Base-by-base conservation (phyloP, 2,113 vertebrate genomes). In the Lampris megalopsis region DNA sequence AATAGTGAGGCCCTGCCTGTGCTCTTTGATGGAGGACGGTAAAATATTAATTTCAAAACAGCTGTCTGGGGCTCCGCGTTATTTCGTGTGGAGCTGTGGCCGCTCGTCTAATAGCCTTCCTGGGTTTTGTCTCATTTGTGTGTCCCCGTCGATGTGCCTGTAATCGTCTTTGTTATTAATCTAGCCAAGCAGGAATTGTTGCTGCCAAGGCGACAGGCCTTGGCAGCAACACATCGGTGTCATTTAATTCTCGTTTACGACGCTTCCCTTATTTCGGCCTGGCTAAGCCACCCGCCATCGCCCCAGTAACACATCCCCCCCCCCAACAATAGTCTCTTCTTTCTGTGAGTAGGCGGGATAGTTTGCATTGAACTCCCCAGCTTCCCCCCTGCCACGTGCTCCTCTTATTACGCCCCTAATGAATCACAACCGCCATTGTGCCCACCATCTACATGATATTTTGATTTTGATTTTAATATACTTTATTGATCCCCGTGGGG, bases 121-220 rank as follows among this genome's bases (percentile, higher is more conserved):
- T 69, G 57, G 84, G 88, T 89, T 92, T 92, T 82, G 88, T 93
- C 87, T 91, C 80, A 82, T 92, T 91, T 89, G 88, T 77, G 85
- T 81, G 70, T 87, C 89, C 80, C 90, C 71, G 79, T 84, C 60
- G 79, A 89, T 89, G 82, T 88, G 87, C 78, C 90, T 88, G 81
- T 94, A 94, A 94, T 94, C 92, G 88, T 84, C 81, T 92, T 94
- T 79, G 89, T 94, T 94, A 94, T 93, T 93, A 91, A 93, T 92
- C 85, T 89, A 81, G 70, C 71, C 4, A 74, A 88, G 86, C 79
- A 87, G 87, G 94, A 94, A 95, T 24, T 24, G 24, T 24, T 24
- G 24, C 24, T 92, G 91, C 93, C 91, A 92, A 59, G 63, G 60
- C 52, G 60, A 76, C 71, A 87, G 24, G 86, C 68, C 71, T 85